Percentiles rank a stretch among this genome's conserved stretches.
Conservation (phyloP, 2,888 invertebrate species). For the Rhyacophila evoluta region DNA sequence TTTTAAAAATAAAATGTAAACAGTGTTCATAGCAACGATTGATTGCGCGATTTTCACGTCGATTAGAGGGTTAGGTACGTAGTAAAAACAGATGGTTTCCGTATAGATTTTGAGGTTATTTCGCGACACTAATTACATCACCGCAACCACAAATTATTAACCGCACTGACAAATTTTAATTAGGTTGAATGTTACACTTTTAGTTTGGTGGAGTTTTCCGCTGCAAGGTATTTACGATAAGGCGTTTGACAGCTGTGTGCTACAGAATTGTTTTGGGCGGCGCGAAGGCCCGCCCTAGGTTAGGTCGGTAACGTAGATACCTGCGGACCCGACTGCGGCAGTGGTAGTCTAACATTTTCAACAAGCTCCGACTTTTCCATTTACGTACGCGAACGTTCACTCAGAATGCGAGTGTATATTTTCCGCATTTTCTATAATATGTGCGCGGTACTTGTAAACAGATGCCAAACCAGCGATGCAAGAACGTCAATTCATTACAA, state of each 20-base stretch:
- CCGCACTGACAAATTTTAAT: background rate
- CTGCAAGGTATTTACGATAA: background rate
- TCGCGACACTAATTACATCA: background rate
- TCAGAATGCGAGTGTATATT: background rate
- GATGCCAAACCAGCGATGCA: background rate
- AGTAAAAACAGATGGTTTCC: background rate
- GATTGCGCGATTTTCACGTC: background rate
- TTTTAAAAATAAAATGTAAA: slow-evolving; percentile 4
- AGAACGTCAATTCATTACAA: too few relatives aligned
- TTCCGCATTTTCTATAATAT: background rate
- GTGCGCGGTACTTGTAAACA: background rate
- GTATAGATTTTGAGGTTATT: background rate
- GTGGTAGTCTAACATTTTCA: background rate
- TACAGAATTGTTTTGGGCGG: slow-evolving; percentile 43
- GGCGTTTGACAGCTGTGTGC: slow-evolving; percentile 46
- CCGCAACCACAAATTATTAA: background rate
- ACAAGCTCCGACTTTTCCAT: background rate
- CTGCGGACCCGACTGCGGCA: slow-evolving; percentile 6
- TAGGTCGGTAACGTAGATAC: slow-evolving; percentile 38
- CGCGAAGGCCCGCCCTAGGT: slow-evolving; percentile 46
- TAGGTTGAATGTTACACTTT: background rate
- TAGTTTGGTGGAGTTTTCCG: background rate
- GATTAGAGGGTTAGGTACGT: background rate
- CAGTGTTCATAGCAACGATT: slow-evolving; percentile 13
- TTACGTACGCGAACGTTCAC: background rate